Evolutionary conservation across 1,140 invertebrate species (phyloP), one percentile per base, ranked within the genome.

Genomic region (Pseudoatta argentina): DNA sequence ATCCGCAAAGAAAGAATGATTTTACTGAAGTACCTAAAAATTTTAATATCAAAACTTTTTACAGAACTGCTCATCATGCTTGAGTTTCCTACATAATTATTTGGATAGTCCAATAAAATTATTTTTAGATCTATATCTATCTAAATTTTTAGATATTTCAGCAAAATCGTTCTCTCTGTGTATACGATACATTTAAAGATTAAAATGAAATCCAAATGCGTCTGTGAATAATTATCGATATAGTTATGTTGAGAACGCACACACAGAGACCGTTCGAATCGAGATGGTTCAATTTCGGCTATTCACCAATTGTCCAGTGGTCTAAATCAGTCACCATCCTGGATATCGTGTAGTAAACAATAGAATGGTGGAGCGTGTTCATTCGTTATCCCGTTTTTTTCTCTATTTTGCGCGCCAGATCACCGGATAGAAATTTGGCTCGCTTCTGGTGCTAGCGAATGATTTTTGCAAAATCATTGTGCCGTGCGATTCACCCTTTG

Each of bases 381-480:
- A 39, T 83, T 83, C 69, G 79, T 73, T 73, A 75, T 75, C 69
- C 39, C 79, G 55, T 48, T 83, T 83, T 75, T 75, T 24, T 51
- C 55, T 14, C 69, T 82, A 51, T 83, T 83, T 61, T 67, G 18
- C 79, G 79, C 34, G 21, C 48, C 67, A 34, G 67, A 72, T 75
- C 79, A 83, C 69, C 39, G 69, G 44, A 63, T 75, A 73, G 79
- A 83, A 83, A 83, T 75, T 75, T 7, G 67, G 61, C 51, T 39
- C 69, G 55, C 24, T 61, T 24, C 55, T n/a, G 39, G 55, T 30
- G 57, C 44, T 53, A 18, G 55, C 55, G 53, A 75, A 83, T 83
- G 69, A 83, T 83, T 83, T 83, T 83, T 83, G 69, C 48, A 73
- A 75, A 83, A 83, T 83, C 79, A 75, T 75, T n/a, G 69, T 63